These are phyloP conservation scores for Drosophila pseudoananassae DNA, from an alignment of 1,140 invertebrate species.

Conservation along the genomic window DNA sequence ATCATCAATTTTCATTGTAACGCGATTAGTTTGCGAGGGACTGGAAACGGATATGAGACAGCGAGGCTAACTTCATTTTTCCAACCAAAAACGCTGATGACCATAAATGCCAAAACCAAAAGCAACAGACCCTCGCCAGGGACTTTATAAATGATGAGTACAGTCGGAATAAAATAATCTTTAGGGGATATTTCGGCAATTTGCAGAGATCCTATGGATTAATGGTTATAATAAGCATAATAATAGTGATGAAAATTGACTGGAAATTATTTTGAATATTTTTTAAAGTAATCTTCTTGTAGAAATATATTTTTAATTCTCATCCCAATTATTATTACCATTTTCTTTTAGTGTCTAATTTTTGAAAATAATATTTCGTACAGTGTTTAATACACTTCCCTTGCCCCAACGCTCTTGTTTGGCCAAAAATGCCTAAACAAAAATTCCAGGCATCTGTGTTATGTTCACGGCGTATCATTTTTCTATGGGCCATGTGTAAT, in stretches of 20 bases:
- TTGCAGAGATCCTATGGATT: neutral
- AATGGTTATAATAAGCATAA: neutral
- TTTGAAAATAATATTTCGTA: neutral
- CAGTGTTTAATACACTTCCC: neutral
- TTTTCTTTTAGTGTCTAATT: neutral
- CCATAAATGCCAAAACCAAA: constrained; percentile 54
- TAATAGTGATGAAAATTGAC: too few species aligned
- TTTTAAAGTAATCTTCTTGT: too few species aligned
- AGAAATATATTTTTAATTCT: too few species aligned
- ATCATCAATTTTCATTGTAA: constrained; percentile 83
- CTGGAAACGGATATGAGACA: constrained; percentile 67
- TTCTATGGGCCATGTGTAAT: constrained; percentile 80
- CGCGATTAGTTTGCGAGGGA: constrained; percentile 65
- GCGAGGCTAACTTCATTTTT: constrained; percentile 73
- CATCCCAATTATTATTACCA: neutral
- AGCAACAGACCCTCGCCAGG: constrained; percentile 33
- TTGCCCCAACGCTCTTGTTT: neutral
- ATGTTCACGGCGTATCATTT: constrained; percentile 77
- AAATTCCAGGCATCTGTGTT: constrained; percentile 69
- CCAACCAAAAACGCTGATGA: constrained; percentile 52
- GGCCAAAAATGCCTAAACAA: constrained; percentile 2
- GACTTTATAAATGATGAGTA: constrained; percentile 79
- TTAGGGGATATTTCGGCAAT: neutral
- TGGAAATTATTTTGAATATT: too few species aligned
- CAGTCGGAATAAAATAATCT: constrained; percentile 24